Conservation (phyloP, 2,888 invertebrate genomes). For the Meteorus cinctellus region DNA sequence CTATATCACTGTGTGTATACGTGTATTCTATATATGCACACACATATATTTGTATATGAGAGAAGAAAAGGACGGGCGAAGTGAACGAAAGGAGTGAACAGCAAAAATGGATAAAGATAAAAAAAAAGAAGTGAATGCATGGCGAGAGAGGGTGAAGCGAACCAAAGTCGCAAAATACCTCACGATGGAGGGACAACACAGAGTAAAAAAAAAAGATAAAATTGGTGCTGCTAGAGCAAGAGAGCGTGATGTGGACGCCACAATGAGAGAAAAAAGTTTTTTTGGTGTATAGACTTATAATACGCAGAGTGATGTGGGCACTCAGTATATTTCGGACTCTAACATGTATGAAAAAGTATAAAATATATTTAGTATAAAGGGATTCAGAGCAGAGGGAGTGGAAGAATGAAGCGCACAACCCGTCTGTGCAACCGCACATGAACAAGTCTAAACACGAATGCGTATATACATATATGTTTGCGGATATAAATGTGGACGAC, state of each 20-base stretch:
- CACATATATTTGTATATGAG: neutral
- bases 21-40: neutral
- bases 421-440: slow-evolving; percentile 30
- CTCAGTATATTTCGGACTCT: slow-evolving; percentile 51
- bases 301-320: slow-evolving; percentile 26
- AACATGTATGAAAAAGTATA: slow-evolving; percentile 59
- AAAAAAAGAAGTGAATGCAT: slow-evolving; percentile 34
- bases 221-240: slow-evolving; percentile 44
- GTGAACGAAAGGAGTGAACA: slow-evolving; percentile 42
- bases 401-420: slow-evolving; percentile 46
- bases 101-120: slow-evolving; percentile 39
- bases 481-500: slow-evolving; percentile 42
- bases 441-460: slow-evolving; percentile 44
- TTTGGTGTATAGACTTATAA: neutral
- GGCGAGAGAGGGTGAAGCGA: slow-evolving; percentile 41
- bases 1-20: neutral
- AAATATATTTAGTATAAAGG: slow-evolving; percentile 53
- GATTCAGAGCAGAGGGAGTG: slow-evolving; percentile 53
- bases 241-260: slow-evolving; percentile 40
- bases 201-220: slow-evolving; percentile 49
- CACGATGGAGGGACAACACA: slow-evolving; percentile 41
- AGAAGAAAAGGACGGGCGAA: slow-evolving; percentile 53
- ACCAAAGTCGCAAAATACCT: slow-evolving; percentile 44
- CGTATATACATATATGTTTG: slow-evolving; percentile 39
- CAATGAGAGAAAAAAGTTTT: slow-evolving; percentile 21